phyloP scores from a whole-genome alignment of 1,140 invertebrate species.

The Radopholus similis region DNA sequence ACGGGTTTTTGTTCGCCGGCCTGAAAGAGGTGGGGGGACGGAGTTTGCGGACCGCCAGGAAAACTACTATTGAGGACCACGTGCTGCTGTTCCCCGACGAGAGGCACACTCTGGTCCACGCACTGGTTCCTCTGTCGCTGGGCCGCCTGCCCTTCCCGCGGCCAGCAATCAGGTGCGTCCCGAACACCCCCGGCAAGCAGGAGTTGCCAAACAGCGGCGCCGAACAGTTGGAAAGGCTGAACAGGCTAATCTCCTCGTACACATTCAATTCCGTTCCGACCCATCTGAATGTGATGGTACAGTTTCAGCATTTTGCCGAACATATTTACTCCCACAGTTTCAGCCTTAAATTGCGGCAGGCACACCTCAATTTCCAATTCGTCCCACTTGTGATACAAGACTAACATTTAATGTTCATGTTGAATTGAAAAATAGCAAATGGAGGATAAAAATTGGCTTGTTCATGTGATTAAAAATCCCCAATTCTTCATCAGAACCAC shows the following conservation, averaged over 20 bases:
- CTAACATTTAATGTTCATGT: no score
- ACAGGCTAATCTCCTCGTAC: slow-evolving; percentile 1
- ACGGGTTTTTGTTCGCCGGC: not conserved
- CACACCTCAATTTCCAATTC: no score
- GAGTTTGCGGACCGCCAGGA: not conserved
- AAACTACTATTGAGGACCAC: not conserved
- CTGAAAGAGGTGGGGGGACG: not conserved
- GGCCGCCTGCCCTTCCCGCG: not conserved
- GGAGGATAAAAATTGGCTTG: no score
- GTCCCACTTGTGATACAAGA: no score
- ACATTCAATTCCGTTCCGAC: slow-evolving; percentile 1
- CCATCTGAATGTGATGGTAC: slow-evolving; percentile 18
- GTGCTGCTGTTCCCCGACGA: slow-evolving; percentile 6
- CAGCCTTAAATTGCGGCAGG: no score
- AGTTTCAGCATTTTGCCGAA: not conserved
- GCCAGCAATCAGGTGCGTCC: not conserved
- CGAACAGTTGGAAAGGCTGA: slow-evolving; percentile 8
- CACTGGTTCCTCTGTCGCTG: not conserved
- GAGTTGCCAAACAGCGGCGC: not conserved
- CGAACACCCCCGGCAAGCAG: not conserved
- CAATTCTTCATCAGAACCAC: slow-evolving; percentile 75
- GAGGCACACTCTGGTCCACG: not conserved
- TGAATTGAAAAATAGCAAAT: no score
- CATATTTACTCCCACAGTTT: no score
- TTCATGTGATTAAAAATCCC: no score